These are phyloP conservation scores for Catostomus latipinnis DNA, from an alignment of 2,797 vertebrate species.

Conservation along the genomic window DNA sequence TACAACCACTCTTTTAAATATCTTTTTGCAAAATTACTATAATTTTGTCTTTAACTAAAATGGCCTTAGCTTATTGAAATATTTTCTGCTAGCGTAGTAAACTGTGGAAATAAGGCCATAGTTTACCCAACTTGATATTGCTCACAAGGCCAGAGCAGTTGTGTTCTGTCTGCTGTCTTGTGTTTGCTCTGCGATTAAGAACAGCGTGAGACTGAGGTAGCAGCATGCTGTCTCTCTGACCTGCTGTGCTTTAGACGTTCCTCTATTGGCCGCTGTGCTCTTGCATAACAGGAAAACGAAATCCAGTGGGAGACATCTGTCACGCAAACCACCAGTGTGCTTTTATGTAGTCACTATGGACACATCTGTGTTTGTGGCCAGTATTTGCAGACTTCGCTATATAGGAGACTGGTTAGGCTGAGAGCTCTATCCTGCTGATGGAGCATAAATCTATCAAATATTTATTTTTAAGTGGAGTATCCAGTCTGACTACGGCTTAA, in stretches of 20 bases:
- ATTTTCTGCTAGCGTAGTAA: background rate
- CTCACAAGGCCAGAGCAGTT: background rate
- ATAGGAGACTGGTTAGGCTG: constrained; percentile 14
- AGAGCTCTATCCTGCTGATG: constrained; percentile 15
- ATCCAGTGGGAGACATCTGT: constrained; percentile 74
- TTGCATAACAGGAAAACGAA: constrained; percentile 74
- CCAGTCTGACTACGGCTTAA: background rate
- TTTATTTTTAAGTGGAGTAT: background rate
- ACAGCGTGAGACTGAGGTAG: constrained; percentile 1
- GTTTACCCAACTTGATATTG: constrained; percentile 9
- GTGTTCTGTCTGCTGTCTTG: background rate
- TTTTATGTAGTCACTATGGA: constrained; percentile 73
- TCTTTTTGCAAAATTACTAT: too few relatives aligned
- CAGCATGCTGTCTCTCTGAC: constrained; percentile 13
- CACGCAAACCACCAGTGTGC: constrained; percentile 63
- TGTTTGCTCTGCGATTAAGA: constrained; percentile 13
- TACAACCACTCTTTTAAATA: too few relatives aligned
- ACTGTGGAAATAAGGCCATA: background rate
- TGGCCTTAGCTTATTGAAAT: background rate
- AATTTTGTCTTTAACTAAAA: too few relatives aligned
- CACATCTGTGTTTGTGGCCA: constrained; percentile 23
- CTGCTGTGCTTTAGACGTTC: constrained; percentile 5
- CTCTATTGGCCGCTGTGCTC: constrained; percentile 9
- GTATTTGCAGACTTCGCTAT: constrained; percentile 7
- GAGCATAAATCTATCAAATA: background rate